Percentiles rank a stretch among this genome's conserved stretches.
Conservation (phyloP, 2,797 vertebrate genomes). For the Saxicola maurus region DNA sequence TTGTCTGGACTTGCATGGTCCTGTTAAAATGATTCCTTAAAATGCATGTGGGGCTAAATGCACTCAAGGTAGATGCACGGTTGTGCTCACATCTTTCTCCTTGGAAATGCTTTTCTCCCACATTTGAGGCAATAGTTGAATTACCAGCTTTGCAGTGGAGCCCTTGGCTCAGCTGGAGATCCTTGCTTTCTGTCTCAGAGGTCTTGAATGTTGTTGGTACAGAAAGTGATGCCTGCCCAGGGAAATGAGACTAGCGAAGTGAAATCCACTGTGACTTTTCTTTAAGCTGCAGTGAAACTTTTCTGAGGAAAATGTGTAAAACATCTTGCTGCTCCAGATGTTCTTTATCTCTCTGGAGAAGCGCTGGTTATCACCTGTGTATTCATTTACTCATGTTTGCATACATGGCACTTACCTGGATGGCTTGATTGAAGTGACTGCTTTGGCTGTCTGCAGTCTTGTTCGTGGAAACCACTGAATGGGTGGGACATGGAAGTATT, state of each 20-base stretch:
- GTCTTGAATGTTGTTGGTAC: background rate
- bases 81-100: background rate
- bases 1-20: rapidly evolving
- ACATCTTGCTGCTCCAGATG: background rate
- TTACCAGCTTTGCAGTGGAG: background rate
- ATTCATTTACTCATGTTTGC: background rate
- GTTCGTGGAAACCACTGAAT: background rate
- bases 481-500: background rate
- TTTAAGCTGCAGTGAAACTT: background rate
- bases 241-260: background rate
- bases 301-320: background rate
- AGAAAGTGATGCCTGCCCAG: background rate
- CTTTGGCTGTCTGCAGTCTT: background rate
- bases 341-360: background rate
- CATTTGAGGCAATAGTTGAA: background rate
- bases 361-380: background rate
- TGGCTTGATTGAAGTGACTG: background rate
- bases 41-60: rapidly evolving
- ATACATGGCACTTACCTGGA: background rate
- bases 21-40: background rate
- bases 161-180: background rate
- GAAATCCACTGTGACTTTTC: background rate
- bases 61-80: rapidly evolving
- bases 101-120: background rate
- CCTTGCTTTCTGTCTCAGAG: background rate